Percentiles rank a stretch among this genome's conserved stretches.
Conservation (phyloP, 2,888 invertebrate genomes). For the Coleophora flavipennella region DNA sequence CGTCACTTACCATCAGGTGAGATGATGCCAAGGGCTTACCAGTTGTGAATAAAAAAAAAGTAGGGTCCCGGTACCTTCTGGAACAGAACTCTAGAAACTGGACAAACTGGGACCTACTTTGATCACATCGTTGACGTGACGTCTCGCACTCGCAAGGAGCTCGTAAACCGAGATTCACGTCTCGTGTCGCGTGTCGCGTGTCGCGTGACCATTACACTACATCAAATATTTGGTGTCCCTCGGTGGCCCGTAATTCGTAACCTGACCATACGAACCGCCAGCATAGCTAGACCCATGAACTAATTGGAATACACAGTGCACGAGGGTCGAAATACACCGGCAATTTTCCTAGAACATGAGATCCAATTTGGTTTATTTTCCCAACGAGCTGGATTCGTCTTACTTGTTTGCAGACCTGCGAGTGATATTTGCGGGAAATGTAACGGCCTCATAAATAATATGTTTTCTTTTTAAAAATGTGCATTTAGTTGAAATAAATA, state of each 20-base stretch:
- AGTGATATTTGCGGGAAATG: constrained; percentile 44
- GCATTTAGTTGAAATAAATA: too few relatives aligned
- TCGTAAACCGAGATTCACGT: constrained; percentile 31
- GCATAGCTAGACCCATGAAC: constrained; percentile 6
- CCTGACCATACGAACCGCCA: constrained; percentile 30
- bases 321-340: constrained; percentile 24
- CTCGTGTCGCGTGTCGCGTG: constrained; percentile 14
- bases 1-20: too few relatives aligned
- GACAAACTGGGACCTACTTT: too few relatives aligned
- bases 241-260: constrained; percentile 60
- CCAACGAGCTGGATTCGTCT: constrained; percentile 44
- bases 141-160: constrained; percentile 17
- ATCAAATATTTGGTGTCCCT: constrained; percentile 67
- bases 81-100: too few relatives aligned
- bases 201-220: constrained; percentile 63
- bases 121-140: too few relatives aligned
- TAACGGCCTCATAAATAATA: too few relatives aligned
- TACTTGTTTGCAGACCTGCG: constrained; percentile 64
- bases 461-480: too few relatives aligned
- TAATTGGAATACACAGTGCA: neutral
- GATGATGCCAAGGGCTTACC: too few relatives aligned
- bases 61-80: too few relatives aligned
- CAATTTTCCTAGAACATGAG: constrained; percentile 21
- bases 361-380: constrained; percentile 53
- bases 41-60: too few relatives aligned